phyloP scores from a whole-genome alignment of 2,888 invertebrate species.

The Drosophila testacea region DNA sequence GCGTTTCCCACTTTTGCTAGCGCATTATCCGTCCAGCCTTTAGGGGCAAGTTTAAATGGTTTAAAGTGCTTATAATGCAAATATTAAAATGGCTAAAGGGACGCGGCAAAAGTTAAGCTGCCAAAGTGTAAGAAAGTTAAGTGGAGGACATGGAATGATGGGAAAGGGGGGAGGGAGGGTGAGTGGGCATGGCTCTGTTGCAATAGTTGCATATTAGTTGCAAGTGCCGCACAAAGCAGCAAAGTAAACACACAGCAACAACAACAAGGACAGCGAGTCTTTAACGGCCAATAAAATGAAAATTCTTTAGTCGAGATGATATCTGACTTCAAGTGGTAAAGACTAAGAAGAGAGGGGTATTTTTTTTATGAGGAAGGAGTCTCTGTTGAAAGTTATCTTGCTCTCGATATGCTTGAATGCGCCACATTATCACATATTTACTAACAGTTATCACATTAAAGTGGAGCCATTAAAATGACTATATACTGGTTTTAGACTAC shows the following conservation, averaged over 20 bases:
- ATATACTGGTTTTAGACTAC: background rate
- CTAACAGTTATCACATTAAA: conserved; percentile 19
- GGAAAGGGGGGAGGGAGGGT: background rate
- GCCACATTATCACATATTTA: conserved; percentile 34
- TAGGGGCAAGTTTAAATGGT: conserved; percentile 72
- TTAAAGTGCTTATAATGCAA: conserved; percentile 79
- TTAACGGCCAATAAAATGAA: conserved; percentile 55
- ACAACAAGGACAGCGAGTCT: conserved; percentile 12
- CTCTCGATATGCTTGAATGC: background rate
- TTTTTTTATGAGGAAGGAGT: background rate
- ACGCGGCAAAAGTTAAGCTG: conserved; percentile 68
- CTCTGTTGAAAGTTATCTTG: background rate
- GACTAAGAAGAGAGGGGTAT: too few species aligned
- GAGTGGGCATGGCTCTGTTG: background rate
- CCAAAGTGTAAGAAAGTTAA: conserved; percentile 63
- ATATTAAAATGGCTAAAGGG: conserved; percentile 66
- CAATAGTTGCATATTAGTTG: conserved; percentile 65
- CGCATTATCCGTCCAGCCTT: conserved; percentile 60
- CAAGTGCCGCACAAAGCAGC: conserved; percentile 47
- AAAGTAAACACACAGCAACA: conserved; percentile 18
- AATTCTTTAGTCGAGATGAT: conserved; percentile 33
- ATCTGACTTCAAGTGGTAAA: background rate
- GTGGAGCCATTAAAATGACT: background rate
- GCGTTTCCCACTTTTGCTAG: conserved; percentile 47
- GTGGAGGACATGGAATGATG: conserved; percentile 1